phyloP scores from a whole-genome alignment of 64 coral and sea anemone genomes.

The Montipora sp. region DNA sequence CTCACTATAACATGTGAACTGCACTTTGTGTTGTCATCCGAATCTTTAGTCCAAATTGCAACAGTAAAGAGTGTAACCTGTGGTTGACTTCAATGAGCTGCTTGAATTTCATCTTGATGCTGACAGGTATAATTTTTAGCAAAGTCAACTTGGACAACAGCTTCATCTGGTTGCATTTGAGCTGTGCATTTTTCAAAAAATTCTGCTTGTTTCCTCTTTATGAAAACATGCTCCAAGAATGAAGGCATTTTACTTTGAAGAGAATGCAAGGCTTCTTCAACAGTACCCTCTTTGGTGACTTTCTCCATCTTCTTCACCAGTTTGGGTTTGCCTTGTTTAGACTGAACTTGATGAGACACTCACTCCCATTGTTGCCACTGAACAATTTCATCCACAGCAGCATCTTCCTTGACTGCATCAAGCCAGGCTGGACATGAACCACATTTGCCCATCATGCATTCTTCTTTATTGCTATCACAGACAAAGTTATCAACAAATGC shows the following conservation, averaged over 20 bases:
- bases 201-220: slow-evolving; percentile 29
- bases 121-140: slow-evolving; percentile 38
- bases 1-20: slow-evolving; percentile 27
- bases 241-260: slow-evolving; percentile 17
- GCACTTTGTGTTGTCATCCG: neutral
- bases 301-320: slow-evolving; percentile 8
- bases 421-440: slow-evolving; percentile 59
- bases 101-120: slow-evolving; percentile 29
- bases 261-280: slow-evolving; percentile 26
- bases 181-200: slow-evolving; percentile 26
- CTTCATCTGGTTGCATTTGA: slow-evolving; percentile 13
- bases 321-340: neutral
- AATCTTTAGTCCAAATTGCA: slow-evolving; percentile 47
- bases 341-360: slow-evolving; percentile 28
- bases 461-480: slow-evolving; percentile 67
- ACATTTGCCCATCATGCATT: slow-evolving; percentile 68
- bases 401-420: slow-evolving; percentile 40
- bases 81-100: slow-evolving; percentile 24
- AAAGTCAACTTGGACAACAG: slow-evolving; percentile 50
- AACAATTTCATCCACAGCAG: slow-evolving; percentile 26
- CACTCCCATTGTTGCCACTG: slow-evolving; percentile 57
- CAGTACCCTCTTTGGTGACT: slow-evolving; percentile 22
- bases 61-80: slow-evolving; percentile 30
- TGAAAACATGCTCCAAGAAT: slow-evolving; percentile 36
- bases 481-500: slow-evolving; percentile 63